A percentile compares a stretch with the other conserved stretches of the same genome.
Evolutionary conservation across 2,113 vertebrate species (phyloP).

Genomic region (Tonatia bakeri): DNA sequence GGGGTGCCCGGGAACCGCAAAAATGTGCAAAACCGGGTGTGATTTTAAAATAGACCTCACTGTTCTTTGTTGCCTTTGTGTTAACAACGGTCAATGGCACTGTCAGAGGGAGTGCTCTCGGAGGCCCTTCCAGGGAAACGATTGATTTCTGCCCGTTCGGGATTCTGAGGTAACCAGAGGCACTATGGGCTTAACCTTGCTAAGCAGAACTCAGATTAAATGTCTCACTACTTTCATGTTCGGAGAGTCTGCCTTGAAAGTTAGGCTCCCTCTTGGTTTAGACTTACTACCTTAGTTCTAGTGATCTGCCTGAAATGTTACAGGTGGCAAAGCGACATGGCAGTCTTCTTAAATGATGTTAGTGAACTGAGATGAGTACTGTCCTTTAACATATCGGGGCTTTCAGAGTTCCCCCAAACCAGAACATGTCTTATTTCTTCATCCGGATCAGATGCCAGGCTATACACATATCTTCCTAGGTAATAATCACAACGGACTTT

Average conservation of each 20-base stretch:
- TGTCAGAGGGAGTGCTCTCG: slow-evolving; percentile 31
- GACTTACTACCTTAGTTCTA: background rate
- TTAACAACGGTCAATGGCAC: slow-evolving; percentile 47
- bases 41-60: slow-evolving; percentile 25
- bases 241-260: background rate
- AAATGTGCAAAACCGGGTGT: slow-evolving; percentile 20
- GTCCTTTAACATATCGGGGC: accelerated
- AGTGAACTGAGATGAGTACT: accelerated
- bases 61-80: slow-evolving; percentile 55
- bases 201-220: slow-evolving; percentile 66
- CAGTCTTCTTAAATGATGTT: accelerated
- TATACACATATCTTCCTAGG: accelerated
- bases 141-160: slow-evolving; percentile 71
- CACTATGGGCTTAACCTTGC: slow-evolving; percentile 38
- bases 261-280: background rate
- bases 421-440: accelerated
- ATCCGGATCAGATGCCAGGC: accelerated
- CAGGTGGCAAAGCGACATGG: accelerated
- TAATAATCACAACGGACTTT: accelerated
- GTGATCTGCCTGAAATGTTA: background rate
- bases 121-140: slow-evolving; percentile 60
- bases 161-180: slow-evolving; percentile 66
- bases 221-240: slow-evolving; percentile 34
- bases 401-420: accelerated
- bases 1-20: accelerated